These are phyloP conservation scores for Drosophila mayri DNA, from an alignment of 1,140 invertebrate genomes.

Conservation along the genomic window DNA sequence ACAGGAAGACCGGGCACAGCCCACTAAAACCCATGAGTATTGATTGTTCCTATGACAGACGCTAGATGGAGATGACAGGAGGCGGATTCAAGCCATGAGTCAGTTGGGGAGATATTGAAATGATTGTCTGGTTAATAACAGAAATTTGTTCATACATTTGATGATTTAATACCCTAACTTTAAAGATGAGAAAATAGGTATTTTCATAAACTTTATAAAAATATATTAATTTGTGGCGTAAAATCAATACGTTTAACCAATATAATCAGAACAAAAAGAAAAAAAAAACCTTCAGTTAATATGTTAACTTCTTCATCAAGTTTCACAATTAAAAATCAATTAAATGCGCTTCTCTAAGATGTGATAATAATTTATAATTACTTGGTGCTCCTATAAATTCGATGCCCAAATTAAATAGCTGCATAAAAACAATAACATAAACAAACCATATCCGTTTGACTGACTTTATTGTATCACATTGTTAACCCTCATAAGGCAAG, in stretches of 20 bases:
- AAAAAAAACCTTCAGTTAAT: not conserved
- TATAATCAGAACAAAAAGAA: too few species aligned
- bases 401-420: constrained; percentile 10
- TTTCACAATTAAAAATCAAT: constrained; percentile 19
- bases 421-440: constrained; percentile 19
- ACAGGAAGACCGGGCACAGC: constrained; percentile 30
- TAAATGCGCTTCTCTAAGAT: not conserved
- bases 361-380: constrained; percentile 32
- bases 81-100: constrained; percentile 25
- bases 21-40: constrained; percentile 10
- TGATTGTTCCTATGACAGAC: constrained; percentile 39
- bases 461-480: constrained; percentile 21
- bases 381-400: not conserved
- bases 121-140: not conserved
- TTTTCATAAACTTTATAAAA: not conserved
- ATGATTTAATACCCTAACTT: not conserved
- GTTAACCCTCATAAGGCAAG: constrained; percentile 14
- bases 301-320: not conserved
- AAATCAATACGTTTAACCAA: too few species aligned
- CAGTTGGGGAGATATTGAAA: not conserved
- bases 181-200: not conserved
- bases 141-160: not conserved
- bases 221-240: too few species aligned
- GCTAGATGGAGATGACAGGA: constrained; percentile 31
- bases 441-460: constrained; percentile 9